These are phyloP conservation scores for Stenurella melanura DNA, from an alignment of 2,888 invertebrate species.

Conservation along the genomic window DNA sequence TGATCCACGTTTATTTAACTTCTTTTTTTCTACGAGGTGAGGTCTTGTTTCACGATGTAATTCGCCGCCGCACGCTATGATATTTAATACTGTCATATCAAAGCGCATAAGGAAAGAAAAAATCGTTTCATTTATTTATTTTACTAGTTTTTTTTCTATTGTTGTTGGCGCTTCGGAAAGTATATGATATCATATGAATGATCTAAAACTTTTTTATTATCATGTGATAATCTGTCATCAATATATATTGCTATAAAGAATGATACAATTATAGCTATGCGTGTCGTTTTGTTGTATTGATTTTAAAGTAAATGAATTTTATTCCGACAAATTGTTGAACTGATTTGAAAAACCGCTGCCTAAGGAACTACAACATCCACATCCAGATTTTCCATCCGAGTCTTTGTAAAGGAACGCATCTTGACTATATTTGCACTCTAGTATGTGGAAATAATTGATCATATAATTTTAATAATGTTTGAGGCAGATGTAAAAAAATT, in stretches of 20 bases:
- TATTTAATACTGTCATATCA: not conserved
- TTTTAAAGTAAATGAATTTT: not conserved
- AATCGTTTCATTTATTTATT: constrained; percentile 17
- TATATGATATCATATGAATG: not conserved
- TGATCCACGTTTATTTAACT: constrained; percentile 45
- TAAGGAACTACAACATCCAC: too few relatives aligned
- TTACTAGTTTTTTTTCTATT: not conserved
- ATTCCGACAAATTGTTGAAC: too few relatives aligned
- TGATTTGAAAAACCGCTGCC: too few relatives aligned
- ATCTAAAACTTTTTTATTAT: not conserved
- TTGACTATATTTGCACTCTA: too few relatives aligned
- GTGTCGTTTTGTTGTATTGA: not conserved
- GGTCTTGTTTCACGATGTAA: constrained; percentile 9
- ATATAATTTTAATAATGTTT: too few relatives aligned
- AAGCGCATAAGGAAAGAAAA: not conserved
- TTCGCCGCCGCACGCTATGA: constrained; percentile 23
- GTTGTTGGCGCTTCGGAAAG: not conserved
- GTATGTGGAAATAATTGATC: too few relatives aligned
- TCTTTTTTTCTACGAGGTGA: constrained; percentile 16
- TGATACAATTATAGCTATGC: not conserved
- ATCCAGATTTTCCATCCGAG: too few relatives aligned
- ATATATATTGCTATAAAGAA: not conserved
- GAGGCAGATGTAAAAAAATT: too few relatives aligned
- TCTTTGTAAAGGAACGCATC: too few relatives aligned
- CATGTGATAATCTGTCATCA: not conserved